phyloP scores from a whole-genome alignment of 92 coral and sea anemone genomes.

The Bergia sp. region DNA sequence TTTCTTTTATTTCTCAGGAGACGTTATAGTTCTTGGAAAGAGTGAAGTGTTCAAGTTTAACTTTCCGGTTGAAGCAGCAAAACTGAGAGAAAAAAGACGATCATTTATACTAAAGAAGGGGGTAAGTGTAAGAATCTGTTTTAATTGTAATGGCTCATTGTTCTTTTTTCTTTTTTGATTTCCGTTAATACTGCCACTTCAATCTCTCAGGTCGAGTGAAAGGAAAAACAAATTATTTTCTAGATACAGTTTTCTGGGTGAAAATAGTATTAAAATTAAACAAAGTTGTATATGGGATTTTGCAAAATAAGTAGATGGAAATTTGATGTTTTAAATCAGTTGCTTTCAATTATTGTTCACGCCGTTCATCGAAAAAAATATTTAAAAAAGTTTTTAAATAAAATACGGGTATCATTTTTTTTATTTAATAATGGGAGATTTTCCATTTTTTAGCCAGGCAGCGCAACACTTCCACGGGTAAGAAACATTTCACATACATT shows the following conservation, averaged over 20 bases:
- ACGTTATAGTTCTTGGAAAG: slow-evolving; percentile 93
- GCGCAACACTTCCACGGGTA: background rate
- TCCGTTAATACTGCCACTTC: background rate
- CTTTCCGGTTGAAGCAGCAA: slow-evolving; percentile 95
- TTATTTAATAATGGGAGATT: background rate
- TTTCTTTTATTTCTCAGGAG: slow-evolving; percentile 60
- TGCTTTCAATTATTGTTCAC: background rate
- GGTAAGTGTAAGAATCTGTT: background rate
- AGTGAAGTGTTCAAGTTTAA: slow-evolving; percentile 91
- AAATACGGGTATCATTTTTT: no score
- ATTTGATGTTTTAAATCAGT: background rate
- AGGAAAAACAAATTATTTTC: background rate
- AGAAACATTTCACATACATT: background rate
- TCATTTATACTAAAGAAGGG: slow-evolving; percentile 53
- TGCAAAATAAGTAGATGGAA: no score
- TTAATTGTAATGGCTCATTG: background rate
- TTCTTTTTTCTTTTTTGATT: background rate
- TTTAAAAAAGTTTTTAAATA: no score
- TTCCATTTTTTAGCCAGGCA: background rate
- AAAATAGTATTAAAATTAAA: no score
- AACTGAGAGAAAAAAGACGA: slow-evolving; percentile 86
- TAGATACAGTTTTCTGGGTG: background rate
- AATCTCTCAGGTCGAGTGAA: background rate
- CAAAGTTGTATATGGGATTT: background rate
- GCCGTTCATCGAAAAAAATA: background rate